These are phyloP conservation scores for Tympanuchus pallidicinctus DNA, from an alignment of 2,113 vertebrate genomes.

Conservation along the genomic window DNA sequence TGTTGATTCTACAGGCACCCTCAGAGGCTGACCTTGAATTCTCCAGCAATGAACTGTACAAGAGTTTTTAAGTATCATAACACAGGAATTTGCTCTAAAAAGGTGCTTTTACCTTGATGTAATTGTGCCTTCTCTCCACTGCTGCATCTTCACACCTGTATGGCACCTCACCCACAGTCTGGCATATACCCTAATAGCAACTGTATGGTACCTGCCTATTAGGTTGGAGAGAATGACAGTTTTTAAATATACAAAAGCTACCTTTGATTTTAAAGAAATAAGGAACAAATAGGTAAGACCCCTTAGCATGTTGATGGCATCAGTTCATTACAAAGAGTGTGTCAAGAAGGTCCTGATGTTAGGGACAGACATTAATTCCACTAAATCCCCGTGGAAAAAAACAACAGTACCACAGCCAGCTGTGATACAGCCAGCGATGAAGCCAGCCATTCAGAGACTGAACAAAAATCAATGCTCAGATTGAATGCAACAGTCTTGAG, in stretches of 20 bases:
- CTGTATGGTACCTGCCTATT: neutral
- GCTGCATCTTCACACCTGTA: neutral
- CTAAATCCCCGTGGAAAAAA: slow-evolving; percentile 41
- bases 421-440: slow-evolving; percentile 63
- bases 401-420: slow-evolving; percentile 67
- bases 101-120: neutral
- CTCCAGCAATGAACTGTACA: slow-evolving; percentile 30
- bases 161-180: neutral
- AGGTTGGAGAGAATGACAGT: slow-evolving; percentile 24
- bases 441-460: slow-evolving; percentile 55
- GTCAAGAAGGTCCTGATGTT: slow-evolving; percentile 27
- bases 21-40: slow-evolving; percentile 16
- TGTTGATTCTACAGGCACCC: neutral
- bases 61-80: neutral
- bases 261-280: slow-evolving; percentile 22
- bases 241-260: neutral
- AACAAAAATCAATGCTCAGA: slow-evolving; percentile 41
- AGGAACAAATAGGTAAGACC: slow-evolving; percentile 12
- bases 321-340: slow-evolving; percentile 41
- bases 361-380: slow-evolving; percentile 25
- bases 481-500: slow-evolving; percentile 75
- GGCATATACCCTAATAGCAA: neutral
- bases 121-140: slow-evolving; percentile 22
- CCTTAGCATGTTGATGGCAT: neutral
- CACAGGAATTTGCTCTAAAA: neutral